A percentile compares a stretch with the other conserved stretches of the same genome.
Conservation (phyloP, 2,888 invertebrate species). For the Harmothoe impar region DNA sequence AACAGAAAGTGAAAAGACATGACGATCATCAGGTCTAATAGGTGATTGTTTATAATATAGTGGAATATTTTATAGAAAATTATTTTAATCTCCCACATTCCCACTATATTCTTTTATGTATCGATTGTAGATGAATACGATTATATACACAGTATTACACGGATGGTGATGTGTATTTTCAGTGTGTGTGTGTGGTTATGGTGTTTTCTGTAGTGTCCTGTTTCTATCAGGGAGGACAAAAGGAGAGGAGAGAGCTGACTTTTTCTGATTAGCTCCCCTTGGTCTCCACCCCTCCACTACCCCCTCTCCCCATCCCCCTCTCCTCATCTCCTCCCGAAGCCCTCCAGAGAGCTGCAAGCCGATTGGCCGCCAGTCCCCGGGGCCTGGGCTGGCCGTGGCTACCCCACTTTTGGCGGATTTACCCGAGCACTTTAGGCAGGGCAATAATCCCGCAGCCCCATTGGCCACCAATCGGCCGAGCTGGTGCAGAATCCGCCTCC, state of each 20-base stretch:
- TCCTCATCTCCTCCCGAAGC: not conserved
- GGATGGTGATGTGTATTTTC: no score
- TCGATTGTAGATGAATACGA: no score
- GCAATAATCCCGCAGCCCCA: slow-evolving; percentile 20
- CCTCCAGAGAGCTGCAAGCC: slow-evolving; percentile 12
- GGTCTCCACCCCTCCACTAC: not conserved
- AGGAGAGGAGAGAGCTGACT: slow-evolving; percentile 27
- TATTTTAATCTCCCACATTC: no score
- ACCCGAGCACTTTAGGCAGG: slow-evolving; percentile 43
- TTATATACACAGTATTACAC: no score
- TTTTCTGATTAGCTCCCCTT: slow-evolving; percentile 28
- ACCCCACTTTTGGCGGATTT: slow-evolving; percentile 58
- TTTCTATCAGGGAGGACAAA: not conserved
- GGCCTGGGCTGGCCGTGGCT: not conserved
- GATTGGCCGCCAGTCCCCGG: slow-evolving; percentile 21
- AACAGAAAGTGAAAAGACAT: not conserved
- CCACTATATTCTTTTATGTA: no score
- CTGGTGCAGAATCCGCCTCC: not conserved
- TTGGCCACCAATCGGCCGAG: slow-evolving; percentile 43
- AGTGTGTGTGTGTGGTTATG: not conserved
- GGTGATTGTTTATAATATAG: no score
- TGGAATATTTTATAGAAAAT: no score
- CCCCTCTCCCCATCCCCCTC: not conserved
- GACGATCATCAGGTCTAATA: not conserved
- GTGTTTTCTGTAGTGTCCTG: not conserved